A percentile compares a stretch with the other conserved stretches of the same genome.
Evolutionary conservation across 2,797 vertebrate genomes (phyloP).

Genomic region (Oreonectes daqikongensis): DNA sequence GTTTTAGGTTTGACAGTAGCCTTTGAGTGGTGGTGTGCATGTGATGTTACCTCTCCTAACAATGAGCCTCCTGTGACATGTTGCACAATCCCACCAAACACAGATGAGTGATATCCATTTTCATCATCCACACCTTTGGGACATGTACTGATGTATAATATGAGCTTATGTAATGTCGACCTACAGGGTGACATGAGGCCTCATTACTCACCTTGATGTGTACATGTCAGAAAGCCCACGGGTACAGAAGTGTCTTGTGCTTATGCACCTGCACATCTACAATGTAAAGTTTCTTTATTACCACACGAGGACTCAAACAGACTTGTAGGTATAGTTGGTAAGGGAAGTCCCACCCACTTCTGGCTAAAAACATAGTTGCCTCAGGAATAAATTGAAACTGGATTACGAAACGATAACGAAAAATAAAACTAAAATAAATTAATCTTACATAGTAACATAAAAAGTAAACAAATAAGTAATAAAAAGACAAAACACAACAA

Average conservation of each 20-base stretch:
- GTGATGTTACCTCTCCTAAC: slow-evolving; percentile 17
- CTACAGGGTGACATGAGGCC: slow-evolving; percentile 20
- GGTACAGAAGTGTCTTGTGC: background rate
- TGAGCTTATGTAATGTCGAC: slow-evolving; percentile 38
- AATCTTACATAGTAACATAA: no score
- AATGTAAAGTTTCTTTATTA: slow-evolving; percentile 4
- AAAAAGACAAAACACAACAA: no score
- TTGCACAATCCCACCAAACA: slow-evolving; percentile 7
- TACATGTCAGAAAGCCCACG: slow-evolving; percentile 4
- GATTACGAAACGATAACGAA: no score
- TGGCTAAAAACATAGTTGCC: background rate
- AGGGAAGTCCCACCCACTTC: background rate
- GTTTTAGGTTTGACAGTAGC: background rate
- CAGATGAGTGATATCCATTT: slow-evolving; percentile 7
- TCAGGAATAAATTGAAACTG: no score
- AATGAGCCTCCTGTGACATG: slow-evolving; percentile 35
- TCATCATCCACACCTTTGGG: slow-evolving; percentile 21
- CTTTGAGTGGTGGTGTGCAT: background rate
- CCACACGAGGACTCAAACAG: background rate
- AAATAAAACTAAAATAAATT: no score
- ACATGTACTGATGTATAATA: slow-evolving; percentile 19
- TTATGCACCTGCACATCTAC: background rate
- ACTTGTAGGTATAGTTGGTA: background rate
- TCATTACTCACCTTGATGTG: slow-evolving; percentile 33
- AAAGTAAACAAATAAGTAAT: no score